A percentile compares a stretch with the other conserved stretches of the same genome.
Evolutionary conservation across 2,113 vertebrate genomes (phyloP).

Genomic region (Herpetotheres cachinnans): DNA sequence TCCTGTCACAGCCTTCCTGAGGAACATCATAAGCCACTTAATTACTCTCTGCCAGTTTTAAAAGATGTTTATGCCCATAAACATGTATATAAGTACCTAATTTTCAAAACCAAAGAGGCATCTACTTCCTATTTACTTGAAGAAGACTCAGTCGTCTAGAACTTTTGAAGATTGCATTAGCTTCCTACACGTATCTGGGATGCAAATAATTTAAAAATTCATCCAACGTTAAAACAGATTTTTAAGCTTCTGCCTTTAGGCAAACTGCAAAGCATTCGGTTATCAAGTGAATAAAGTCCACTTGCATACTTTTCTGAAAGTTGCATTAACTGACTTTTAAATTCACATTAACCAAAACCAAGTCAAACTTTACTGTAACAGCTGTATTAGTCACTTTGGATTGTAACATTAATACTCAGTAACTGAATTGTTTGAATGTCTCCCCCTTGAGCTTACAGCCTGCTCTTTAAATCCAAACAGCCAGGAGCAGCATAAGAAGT

Average conservation of each 20-base stretch:
- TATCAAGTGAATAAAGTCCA: neutral
- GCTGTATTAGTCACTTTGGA: neutral
- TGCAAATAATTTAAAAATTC: neutral
- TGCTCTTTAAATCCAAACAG: neutral
- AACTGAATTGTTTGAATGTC: neutral
- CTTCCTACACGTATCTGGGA: neutral
- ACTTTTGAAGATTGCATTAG: neutral
- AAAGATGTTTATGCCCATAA: neutral
- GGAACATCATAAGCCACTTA: neutral
- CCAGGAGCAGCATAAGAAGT: neutral
- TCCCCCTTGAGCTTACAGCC: neutral
- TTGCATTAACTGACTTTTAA: neutral
- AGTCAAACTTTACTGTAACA: neutral
- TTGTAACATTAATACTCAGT: neutral
- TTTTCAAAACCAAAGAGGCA: neutral
- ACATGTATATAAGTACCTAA: neutral
- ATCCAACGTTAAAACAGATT: neutral
- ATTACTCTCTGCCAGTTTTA: neutral
- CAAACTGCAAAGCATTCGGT: neutral
- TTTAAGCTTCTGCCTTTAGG: neutral
- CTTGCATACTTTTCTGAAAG: neutral
- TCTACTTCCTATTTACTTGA: neutral
- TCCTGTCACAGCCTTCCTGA: neutral
- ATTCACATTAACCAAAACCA: neutral
- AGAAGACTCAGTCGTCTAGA: neutral